Base-by-base conservation (phyloP, 2,888 invertebrate genomes). In the Aradus depressus region DNA sequence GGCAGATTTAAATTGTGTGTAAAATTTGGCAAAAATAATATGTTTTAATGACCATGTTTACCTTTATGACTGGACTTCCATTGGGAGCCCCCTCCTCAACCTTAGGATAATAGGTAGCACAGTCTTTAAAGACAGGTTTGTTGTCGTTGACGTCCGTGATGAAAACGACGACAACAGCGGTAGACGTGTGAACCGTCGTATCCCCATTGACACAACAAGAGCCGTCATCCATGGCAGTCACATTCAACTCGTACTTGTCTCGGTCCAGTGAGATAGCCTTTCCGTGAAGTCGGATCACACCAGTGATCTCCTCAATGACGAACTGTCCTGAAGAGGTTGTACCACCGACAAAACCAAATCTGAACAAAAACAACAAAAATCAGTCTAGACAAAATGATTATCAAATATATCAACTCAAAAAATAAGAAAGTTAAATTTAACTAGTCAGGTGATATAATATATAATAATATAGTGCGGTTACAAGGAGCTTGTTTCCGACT, bases 71-170 rank as follows among this genome's bases (percentile, higher is more conserved):
- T 0, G 89, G 88, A 63, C 90, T 90, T 4, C 92, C 92, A 63
- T 92, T 92, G 0, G 89, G 85, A 4, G 92, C 91, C 1, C 91
- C 91, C 72, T 93, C 92, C 69, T 91, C 89, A 1, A 92, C 91
- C 70, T 91, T 89, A 0, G 92, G 92, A 62, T 84, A 85, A 67
- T 96, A 96, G 1, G 85, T 86, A 1, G 82, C 80, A 65, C 96
- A 96, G 61, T 92, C 89, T 68, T 90, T 88, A 66, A 96, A 96
- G 56, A 89, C 84, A 0, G 95, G 96, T 64, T 95, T 95, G 67
- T 96, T 91, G 65, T 93, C 95, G 66, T 96, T 96, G 18, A 95
- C 92, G 63, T 96, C 95, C 1, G 93, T 93, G 56, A 96, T 92
- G 67, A 93, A 93, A 0, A 96, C 93, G 1, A 93, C 90, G 0